These are phyloP conservation scores for Loriculus beryllinus DNA, from an alignment of 2,797 vertebrate genomes.

Conservation along the genomic window DNA sequence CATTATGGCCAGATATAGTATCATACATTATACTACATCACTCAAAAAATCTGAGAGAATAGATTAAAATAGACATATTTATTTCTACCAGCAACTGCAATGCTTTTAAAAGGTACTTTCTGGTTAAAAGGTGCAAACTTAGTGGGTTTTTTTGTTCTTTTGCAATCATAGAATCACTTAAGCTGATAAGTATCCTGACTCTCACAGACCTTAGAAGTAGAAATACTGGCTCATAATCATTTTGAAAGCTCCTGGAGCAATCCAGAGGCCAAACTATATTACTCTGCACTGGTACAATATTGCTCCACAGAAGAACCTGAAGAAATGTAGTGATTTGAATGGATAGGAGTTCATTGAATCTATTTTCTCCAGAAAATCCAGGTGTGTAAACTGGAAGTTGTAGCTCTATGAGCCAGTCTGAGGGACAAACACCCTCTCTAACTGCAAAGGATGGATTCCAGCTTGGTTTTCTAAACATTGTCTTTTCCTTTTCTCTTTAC, in stretches of 20 bases:
- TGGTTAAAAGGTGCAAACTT: neutral
- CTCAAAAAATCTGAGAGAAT: neutral
- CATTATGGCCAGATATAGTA: neutral
- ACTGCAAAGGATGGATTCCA: neutral
- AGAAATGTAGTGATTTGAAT: constrained; percentile 29
- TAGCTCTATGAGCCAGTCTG: neutral
- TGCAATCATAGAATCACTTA: neutral
- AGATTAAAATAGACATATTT: constrained; percentile 10
- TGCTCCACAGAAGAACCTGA: neutral
- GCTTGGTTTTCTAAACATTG: neutral
- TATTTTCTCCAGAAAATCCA: neutral
- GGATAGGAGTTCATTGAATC: neutral
- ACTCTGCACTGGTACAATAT: neutral
- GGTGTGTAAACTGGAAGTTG: neutral
- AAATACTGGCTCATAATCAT: constrained; percentile 22
- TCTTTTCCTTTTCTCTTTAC: neutral
- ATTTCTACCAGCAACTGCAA: neutral
- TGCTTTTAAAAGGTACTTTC: neutral
- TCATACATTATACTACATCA: neutral
- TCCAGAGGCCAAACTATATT: constrained; percentile 19
- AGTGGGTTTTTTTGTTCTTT: neutral
- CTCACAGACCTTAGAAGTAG: neutral
- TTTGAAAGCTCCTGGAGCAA: constrained; percentile 25
- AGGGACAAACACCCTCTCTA: neutral
- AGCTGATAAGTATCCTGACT: constrained; percentile 9